phyloP scores from a whole-genome alignment of 2,113 vertebrate genomes.

The Toxotes jaculatrix region DNA sequence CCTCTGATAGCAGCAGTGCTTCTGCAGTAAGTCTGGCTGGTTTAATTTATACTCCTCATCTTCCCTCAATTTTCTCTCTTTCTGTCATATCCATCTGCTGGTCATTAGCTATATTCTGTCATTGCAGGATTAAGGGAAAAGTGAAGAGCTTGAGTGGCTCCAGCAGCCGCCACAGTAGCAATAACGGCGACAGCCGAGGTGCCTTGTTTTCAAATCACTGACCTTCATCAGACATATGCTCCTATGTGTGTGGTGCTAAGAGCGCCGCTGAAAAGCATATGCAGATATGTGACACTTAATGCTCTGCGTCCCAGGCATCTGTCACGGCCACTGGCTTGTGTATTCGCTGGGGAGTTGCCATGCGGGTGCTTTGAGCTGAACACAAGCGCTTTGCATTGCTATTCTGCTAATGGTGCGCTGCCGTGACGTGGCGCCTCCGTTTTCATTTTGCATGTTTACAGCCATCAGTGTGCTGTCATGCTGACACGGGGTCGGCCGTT shows the following conservation, averaged over 20 bases:
- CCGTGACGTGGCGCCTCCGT: slow-evolving; percentile 4
- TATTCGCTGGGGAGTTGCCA: slow-evolving; percentile 42
- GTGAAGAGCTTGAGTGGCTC: slow-evolving; percentile 36
- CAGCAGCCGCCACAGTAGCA: slow-evolving; percentile 27
- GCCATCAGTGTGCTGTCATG: slow-evolving; percentile 16
- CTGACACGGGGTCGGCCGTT: slow-evolving; percentile 6
- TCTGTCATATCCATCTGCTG: slow-evolving; percentile 70
- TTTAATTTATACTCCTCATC: slow-evolving; percentile 39
- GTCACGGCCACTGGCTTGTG: slow-evolving; percentile 62
- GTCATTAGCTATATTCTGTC: slow-evolving; percentile 67
- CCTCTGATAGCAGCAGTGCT: slow-evolving; percentile 18
- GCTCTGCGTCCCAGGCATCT: slow-evolving; percentile 68
- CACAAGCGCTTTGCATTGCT: slow-evolving; percentile 11
- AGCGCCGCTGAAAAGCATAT: slow-evolving; percentile 67
- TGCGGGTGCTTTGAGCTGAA: slow-evolving; percentile 46
- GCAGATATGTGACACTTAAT: slow-evolving; percentile 73
- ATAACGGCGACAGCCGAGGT: slow-evolving; percentile 43
- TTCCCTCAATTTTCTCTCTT: slow-evolving; percentile 29
- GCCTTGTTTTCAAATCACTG: slow-evolving; percentile 69
- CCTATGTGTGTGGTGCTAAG: slow-evolving; percentile 30
- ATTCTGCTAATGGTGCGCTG: slow-evolving; percentile 31
- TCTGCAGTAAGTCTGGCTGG: slow-evolving; percentile 27
- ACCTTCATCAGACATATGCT: slow-evolving; percentile 78
- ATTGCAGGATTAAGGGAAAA: slow-evolving; percentile 50
- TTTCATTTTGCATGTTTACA: slow-evolving; percentile 32